These are phyloP conservation scores for Diorhabda sublineata DNA, from an alignment of 1,140 invertebrate genomes.

Conservation along the genomic window DNA sequence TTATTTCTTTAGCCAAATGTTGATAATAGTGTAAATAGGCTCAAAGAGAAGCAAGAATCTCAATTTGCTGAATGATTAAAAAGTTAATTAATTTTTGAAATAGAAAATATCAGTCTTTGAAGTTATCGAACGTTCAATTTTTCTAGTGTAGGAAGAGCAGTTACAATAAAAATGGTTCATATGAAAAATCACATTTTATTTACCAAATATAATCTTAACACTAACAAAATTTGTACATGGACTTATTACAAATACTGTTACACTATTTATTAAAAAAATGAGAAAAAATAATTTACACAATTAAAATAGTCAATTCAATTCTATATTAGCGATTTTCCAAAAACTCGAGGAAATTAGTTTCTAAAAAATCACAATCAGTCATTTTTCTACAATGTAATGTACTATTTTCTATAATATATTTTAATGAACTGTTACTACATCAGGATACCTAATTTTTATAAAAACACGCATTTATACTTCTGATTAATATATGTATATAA, in stretches of 20 bases:
- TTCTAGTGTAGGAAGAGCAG: too few relatives aligned
- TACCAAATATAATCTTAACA: slow-evolving; percentile 35
- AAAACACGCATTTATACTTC: neutral
- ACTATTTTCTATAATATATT: slow-evolving; percentile 16
- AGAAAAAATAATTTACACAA: slow-evolving; percentile 31
- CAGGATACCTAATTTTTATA: neutral
- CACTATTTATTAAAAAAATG: slow-evolving; percentile 28
- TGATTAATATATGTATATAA: neutral
- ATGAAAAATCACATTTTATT: slow-evolving; percentile 36
- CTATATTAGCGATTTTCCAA: slow-evolving; percentile 20
- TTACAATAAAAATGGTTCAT: neutral
- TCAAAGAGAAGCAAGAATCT: too few relatives aligned
- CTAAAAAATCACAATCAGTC: slow-evolving; percentile 25
- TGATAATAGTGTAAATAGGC: too few relatives aligned
- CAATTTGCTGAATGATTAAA: too few relatives aligned
- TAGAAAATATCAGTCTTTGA: too few relatives aligned
- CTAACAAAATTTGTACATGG: slow-evolving; percentile 40
- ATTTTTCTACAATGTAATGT: slow-evolving; percentile 23
- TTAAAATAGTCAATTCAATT: slow-evolving; percentile 21
- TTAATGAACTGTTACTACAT: slow-evolving; percentile 20
- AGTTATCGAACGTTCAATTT: too few relatives aligned
- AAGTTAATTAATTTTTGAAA: too few relatives aligned
- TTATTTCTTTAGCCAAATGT: too few relatives aligned
- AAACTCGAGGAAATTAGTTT: slow-evolving; percentile 13
- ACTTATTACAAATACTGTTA: slow-evolving; percentile 32